A percentile compares a stretch with the other conserved stretches of the same genome.
Evolutionary conservation across 2,113 vertebrate species (phyloP).

Genomic region (Myiozetetes cayanensis): DNA sequence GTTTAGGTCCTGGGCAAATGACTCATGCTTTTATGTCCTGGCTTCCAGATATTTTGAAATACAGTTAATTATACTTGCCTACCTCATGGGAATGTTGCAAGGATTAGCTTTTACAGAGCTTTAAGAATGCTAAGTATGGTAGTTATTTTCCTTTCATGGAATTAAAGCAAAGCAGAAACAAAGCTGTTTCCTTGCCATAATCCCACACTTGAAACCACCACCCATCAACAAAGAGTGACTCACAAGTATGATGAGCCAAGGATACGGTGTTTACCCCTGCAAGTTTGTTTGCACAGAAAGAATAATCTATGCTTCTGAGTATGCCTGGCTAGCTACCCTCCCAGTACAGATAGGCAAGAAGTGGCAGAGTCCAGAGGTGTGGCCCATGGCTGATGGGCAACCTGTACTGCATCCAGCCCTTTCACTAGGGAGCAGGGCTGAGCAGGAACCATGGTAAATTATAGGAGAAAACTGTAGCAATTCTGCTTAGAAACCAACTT

Average conservation of each 20-base stretch:
- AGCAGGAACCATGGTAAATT: not conserved
- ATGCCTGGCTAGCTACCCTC: not conserved
- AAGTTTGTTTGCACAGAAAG: conserved; percentile 49
- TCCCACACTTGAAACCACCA: conserved; percentile 19
- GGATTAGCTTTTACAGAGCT: not conserved
- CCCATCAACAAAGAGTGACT: conserved; percentile 50
- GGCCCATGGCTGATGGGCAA: not conserved
- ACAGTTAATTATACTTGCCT: not conserved
- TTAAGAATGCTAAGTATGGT: not conserved
- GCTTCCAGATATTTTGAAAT: conserved; percentile 6
- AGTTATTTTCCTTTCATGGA: not conserved
- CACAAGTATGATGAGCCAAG: conserved; percentile 15
- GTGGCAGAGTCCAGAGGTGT: not conserved
- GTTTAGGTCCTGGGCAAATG: not conserved
- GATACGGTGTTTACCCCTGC: conserved; percentile 9
- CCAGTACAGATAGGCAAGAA: not conserved
- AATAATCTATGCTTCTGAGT: not conserved
- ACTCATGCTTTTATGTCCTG: not conserved
- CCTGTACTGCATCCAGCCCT: not conserved
- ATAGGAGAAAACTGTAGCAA: not conserved
- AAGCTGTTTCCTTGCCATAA: conserved; percentile 17
- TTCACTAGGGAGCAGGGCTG: not conserved
- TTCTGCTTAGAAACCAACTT: not conserved
- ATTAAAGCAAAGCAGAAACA: conserved; percentile 24
- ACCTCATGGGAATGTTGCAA: not conserved